Evolutionary conservation across 2,888 invertebrate species (phyloP).

Genomic region (Ichneumon xanthorius): DNA sequence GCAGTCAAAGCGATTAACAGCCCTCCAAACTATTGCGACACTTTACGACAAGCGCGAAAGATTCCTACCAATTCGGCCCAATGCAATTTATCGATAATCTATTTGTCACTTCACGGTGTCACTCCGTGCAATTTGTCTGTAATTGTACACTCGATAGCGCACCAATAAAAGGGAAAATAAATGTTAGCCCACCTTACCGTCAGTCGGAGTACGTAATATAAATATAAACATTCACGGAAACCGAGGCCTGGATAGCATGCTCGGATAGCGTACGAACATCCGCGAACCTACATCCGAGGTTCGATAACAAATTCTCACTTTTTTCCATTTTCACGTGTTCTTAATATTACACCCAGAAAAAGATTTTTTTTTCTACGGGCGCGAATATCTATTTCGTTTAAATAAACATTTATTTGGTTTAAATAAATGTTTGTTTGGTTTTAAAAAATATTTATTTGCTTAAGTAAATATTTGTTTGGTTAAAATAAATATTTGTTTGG

Average conservation of each 20-base stretch:
- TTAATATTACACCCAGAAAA: not conserved
- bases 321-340: not conserved
- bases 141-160: not conserved
- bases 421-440: no score
- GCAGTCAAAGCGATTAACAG: no score
- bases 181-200: not conserved
- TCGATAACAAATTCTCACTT: slow-evolving; percentile 9
- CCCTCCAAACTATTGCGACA: no score
- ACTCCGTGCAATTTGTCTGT: not conserved
- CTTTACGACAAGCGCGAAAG: no score
- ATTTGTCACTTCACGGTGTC: not conserved
- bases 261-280: not conserved
- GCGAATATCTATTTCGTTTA: no score
- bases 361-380: no score
- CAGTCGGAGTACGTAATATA: not conserved
- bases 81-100: no score
- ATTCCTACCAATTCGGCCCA: no score
- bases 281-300: not conserved
- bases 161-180: not conserved
- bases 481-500: no score
- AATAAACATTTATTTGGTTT: not conserved
- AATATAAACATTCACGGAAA: slow-evolving; percentile 1
- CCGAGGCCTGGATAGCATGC: not conserved
- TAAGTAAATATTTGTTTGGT: no score
- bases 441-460: no score